Conservation (phyloP, 2,888 invertebrate genomes). For the Tipula vernalis region DNA sequence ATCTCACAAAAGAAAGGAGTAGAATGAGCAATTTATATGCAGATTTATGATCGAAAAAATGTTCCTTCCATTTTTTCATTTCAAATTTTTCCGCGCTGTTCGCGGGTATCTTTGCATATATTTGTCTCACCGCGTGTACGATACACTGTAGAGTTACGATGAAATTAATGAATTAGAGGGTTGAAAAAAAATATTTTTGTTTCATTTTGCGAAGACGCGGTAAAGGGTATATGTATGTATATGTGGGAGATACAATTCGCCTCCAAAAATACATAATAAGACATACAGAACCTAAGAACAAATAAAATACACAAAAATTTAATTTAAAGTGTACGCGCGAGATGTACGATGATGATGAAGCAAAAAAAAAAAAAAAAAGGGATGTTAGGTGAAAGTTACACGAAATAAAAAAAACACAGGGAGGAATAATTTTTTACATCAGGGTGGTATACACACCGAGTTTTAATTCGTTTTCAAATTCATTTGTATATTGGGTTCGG, state of each 20-base stretch:
- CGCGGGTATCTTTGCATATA: not conserved
- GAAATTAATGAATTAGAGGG: not conserved
- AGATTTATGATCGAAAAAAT: slow-evolving; percentile 4
- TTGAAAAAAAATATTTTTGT: not conserved
- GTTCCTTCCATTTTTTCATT: not conserved
- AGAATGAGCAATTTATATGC: slow-evolving; percentile 4
- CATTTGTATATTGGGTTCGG: not conserved
- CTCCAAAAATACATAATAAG: not conserved
- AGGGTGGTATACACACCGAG: not conserved
- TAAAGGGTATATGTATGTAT: not conserved
- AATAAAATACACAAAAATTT: not conserved
- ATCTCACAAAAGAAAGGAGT: not conserved
- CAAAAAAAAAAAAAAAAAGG: not conserved
- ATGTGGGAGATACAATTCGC: not conserved
- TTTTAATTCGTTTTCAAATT: not conserved
- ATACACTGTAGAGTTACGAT: not conserved
- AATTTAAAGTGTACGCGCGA: not conserved
- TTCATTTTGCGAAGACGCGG: not conserved
- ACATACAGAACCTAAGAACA: not conserved
- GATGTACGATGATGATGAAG: not conserved
- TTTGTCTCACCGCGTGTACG: not conserved
- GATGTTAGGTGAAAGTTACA: not conserved
- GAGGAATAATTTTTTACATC: not conserved
- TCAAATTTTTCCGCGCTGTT: not conserved
- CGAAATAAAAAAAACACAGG: not conserved